Conservation (phyloP, 2,888 invertebrate species). For the Limenitis camilla region DNA sequence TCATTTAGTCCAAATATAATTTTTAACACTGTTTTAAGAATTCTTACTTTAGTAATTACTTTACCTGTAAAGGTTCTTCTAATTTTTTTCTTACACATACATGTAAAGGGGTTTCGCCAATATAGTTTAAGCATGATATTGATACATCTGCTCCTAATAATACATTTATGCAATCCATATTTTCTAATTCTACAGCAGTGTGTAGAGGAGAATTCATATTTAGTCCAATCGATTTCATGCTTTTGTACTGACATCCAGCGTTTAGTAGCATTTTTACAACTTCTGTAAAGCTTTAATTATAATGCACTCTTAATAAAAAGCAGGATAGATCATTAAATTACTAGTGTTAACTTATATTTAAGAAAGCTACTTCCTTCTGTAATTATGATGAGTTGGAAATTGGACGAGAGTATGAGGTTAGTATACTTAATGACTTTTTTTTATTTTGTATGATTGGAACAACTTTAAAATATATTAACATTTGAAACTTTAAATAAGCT, state of each 20-base stretch:
- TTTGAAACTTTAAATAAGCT: no score
- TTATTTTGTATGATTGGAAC: no score
- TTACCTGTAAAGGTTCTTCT: slow-evolving; percentile 57
- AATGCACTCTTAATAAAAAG: no score
- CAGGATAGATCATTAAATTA: no score
- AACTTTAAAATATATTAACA: no score
- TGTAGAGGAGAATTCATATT: slow-evolving; percentile 65
- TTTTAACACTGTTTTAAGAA: no score
- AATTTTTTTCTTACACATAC: slow-evolving; percentile 61
- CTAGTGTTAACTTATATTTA: no score
- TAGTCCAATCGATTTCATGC: slow-evolving; percentile 35
- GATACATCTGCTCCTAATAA: slow-evolving; percentile 58
- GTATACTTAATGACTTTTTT: no score
- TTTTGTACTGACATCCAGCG: slow-evolving; percentile 41
- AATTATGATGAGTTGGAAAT: no score
- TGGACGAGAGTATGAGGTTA: no score
- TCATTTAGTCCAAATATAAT: background rate
- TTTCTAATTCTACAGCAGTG: slow-evolving; percentile 63
- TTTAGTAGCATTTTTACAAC: slow-evolving; percentile 45
- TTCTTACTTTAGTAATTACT: no score
- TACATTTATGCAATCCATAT: slow-evolving; percentile 53
- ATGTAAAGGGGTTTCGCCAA: slow-evolving; percentile 69
- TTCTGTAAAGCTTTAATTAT: slow-evolving; percentile 48
- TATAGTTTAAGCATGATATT: slow-evolving; percentile 51
- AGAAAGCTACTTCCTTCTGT: no score